These are phyloP conservation scores for Euura saliciscinereae DNA, from an alignment of 1,140 invertebrate genomes.

Conservation along the genomic window DNA sequence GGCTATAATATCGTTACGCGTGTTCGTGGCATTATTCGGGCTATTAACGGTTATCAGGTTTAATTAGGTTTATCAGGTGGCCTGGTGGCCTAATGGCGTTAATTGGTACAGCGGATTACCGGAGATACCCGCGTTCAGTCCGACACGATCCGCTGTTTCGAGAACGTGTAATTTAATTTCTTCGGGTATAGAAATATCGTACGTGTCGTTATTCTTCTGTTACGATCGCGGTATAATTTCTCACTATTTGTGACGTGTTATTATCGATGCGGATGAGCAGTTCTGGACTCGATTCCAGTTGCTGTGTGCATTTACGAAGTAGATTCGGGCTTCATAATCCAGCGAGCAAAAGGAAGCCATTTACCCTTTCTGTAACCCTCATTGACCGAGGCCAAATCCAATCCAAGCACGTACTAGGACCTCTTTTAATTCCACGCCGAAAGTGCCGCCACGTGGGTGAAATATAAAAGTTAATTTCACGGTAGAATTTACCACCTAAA, in stretches of 20 bases:
- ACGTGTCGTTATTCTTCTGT: too few species aligned
- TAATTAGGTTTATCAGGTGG: conserved; percentile 27
- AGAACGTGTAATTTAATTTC: neutral
- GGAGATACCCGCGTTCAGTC: conserved; percentile 30
- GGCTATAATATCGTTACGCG: neutral
- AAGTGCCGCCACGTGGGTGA: conserved; percentile 6
- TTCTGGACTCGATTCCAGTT: neutral
- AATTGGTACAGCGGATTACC: conserved; percentile 40
- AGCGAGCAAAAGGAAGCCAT: neutral
- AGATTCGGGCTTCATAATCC: neutral
- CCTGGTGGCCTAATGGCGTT: conserved; percentile 35
- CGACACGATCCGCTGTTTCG: neutral
- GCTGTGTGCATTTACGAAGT: conserved; percentile 2
- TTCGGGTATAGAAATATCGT: too few species aligned
- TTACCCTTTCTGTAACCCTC: conserved; percentile 3
- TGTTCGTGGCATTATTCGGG: neutral
- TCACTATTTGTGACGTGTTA: too few species aligned
- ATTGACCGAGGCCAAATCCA: conserved; percentile 2
- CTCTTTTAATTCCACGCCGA: conserved; percentile 7
- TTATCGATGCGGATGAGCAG: too few species aligned
- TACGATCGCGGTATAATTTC: too few species aligned
- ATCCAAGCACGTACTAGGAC: conserved; percentile 1
- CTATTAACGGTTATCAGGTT: conserved; percentile 5
- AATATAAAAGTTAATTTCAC: neutral
- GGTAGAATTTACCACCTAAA: neutral